A percentile compares a stretch with the other conserved stretches of the same genome.
phyloP scores from a whole-genome alignment of 1,140 invertebrate species.

The Epicauta chinensis region DNA sequence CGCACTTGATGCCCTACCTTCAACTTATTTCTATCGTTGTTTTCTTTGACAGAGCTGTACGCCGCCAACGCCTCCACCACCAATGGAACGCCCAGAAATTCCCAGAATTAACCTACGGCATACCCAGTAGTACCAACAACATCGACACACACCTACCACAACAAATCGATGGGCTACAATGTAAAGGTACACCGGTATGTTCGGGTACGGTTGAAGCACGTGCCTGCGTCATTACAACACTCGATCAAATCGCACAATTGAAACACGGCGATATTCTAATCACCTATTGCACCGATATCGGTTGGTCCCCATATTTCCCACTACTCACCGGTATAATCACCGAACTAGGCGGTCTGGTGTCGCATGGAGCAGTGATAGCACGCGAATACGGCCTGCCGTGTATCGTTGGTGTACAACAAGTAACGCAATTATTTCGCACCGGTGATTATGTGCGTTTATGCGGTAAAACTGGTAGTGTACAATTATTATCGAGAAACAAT shows the following conservation, averaged over 20 bases:
- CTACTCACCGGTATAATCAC: slow-evolving; percentile 73
- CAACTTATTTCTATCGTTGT: slow-evolving; percentile 7
- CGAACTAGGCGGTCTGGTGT: slow-evolving; percentile 78
- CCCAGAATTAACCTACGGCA: slow-evolving; percentile 56
- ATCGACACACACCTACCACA: no score
- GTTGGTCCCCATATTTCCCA: slow-evolving; percentile 84
- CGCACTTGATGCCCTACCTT: no score
- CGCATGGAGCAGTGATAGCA: slow-evolving; percentile 84
- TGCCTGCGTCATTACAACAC: slow-evolving; percentile 60
- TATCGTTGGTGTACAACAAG: slow-evolving; percentile 64
- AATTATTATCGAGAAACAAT: no score
- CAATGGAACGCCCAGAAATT: slow-evolving; percentile 55
- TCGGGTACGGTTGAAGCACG: slow-evolving; percentile 57
- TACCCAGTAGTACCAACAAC: no score
- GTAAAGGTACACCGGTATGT: slow-evolving; percentile 65
- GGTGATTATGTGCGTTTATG: slow-evolving; percentile 52
- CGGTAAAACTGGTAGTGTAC: slow-evolving; percentile 37
- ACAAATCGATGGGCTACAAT: slow-evolving; percentile 22
- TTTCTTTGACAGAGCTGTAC: slow-evolving; percentile 51
- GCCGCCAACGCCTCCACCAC: slow-evolving; percentile 52
- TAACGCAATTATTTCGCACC: slow-evolving; percentile 61
- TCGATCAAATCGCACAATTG: slow-evolving; percentile 40
- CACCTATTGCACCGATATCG: slow-evolving; percentile 74
- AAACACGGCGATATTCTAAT: slow-evolving; percentile 53
- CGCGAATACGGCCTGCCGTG: slow-evolving; percentile 81